Evolutionary conservation across 2,113 vertebrate genomes (phyloP).

Genomic region (Oncorhynchus kisutch): DNA sequence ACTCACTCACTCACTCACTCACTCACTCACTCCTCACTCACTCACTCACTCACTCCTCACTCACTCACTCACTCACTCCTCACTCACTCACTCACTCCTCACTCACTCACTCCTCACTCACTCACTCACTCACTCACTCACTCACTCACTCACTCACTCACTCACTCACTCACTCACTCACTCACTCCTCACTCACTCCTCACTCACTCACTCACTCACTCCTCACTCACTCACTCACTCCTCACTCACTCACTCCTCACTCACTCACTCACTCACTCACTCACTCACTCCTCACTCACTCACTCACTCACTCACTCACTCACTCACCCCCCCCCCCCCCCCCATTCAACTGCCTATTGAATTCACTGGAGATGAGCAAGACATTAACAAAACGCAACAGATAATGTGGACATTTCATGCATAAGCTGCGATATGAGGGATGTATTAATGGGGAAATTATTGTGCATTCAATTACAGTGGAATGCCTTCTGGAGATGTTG

Average conservation of each 20-base stretch:
- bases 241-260: constrained; percentile 15
- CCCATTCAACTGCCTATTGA: constrained; percentile 84
- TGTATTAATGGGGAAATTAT: constrained; percentile 98
- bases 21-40: too few species aligned
- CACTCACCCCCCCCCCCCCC: too few species aligned
- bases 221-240: too few species aligned
- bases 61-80: background rate
- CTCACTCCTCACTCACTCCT: too few species aligned
- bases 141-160: constrained; percentile 41
- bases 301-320: constrained; percentile 49
- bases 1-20: too few species aligned
- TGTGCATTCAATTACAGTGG: constrained; percentile 95
- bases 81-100: too few species aligned
- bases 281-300: too few species aligned
- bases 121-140: constrained; percentile 55
- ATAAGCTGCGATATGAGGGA: constrained; percentile 93
- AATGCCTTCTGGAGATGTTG: constrained; percentile 97
- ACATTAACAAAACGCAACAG: constrained; percentile 88
- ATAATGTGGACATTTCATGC: constrained; percentile 91
- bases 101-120: constrained; percentile 13
- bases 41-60: constrained; percentile 42
- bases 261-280: background rate
- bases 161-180: constrained; percentile 61
- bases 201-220: too few species aligned
- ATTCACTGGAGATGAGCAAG: constrained; percentile 85